Percentiles rank a stretch among this genome's conserved stretches.
Evolutionary conservation across 2,888 invertebrate genomes (phyloP).

Genomic region (Tachystola acroxantha): DNA sequence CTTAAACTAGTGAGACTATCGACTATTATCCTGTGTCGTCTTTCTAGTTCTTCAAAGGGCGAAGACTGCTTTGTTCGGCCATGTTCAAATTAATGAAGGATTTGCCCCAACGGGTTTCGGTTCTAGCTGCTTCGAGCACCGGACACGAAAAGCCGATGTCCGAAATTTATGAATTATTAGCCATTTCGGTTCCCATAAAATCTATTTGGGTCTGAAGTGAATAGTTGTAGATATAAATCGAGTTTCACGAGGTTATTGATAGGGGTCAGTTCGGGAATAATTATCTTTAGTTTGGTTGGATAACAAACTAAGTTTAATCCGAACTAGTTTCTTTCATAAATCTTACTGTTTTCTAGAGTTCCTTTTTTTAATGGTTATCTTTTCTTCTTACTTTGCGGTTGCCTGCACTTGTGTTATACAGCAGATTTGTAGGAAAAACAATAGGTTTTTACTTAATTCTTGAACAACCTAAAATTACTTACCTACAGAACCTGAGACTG

Average conservation of each 20-base stretch:
- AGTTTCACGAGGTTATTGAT: background rate
- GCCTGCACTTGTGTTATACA: too few species aligned
- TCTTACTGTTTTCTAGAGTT: too few species aligned
- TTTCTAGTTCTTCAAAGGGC: conserved; percentile 55
- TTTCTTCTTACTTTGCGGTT: too few species aligned
- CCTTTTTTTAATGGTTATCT: too few species aligned
- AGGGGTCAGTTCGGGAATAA: conserved; percentile 1
- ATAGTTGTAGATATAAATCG: background rate
- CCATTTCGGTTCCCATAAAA: conserved; percentile 60
- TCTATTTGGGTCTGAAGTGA: background rate
- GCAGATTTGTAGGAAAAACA: too few species aligned
- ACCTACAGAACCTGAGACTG: too few species aligned
- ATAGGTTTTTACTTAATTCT: too few species aligned
- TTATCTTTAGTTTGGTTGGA: too few species aligned
- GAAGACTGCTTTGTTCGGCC: conserved; percentile 52
- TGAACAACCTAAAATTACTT: too few species aligned
- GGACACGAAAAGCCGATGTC: conserved; percentile 38
- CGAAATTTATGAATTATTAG: conserved; percentile 71
- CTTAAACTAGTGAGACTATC: conserved; percentile 71
- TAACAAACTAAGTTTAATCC: too few species aligned
- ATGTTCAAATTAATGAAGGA: conserved; percentile 52
- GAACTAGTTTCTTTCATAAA: too few species aligned
- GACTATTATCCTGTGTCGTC: conserved; percentile 51
- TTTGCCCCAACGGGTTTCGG: conserved; percentile 49
- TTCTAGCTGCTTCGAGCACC: conserved; percentile 13